Evolutionary conservation across 1,140 invertebrate genomes (phyloP).

Genomic region (Acromyrmex heyeri): DNA sequence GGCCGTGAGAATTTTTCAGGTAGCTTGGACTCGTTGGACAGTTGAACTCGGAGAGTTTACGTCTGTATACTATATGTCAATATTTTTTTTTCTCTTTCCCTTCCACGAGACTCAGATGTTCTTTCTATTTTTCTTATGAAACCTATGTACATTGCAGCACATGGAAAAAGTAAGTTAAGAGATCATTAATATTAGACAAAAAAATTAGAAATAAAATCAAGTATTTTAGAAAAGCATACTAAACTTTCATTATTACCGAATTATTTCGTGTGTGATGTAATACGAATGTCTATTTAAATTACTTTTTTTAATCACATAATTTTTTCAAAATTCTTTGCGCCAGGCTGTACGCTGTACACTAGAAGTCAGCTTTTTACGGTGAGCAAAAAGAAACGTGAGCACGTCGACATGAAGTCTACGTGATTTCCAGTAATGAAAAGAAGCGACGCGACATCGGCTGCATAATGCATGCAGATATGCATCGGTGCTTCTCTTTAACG

Average conservation of each 20-base stretch:
- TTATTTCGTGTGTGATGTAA: not conserved
- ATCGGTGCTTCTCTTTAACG: constrained; percentile 50
- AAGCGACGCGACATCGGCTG: constrained; percentile 24
- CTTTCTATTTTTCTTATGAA: not conserved
- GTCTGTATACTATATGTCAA: not conserved
- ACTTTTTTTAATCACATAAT: not conserved
- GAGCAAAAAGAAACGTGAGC: not conserved
- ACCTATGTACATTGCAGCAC: too few species aligned
- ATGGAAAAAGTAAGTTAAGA: not conserved
- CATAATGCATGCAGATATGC: constrained; percentile 55
- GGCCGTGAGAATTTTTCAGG: constrained; percentile 20
- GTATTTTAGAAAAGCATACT: not conserved
- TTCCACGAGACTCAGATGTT: not conserved
- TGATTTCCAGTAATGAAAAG: constrained; percentile 37
- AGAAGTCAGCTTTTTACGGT: not conserved
- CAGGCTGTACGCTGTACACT: too few species aligned
- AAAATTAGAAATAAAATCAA: not conserved
- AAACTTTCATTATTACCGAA: not conserved
- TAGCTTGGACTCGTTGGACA: not conserved
- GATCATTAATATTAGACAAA: not conserved
- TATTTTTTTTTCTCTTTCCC: not conserved
- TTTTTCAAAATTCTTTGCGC: not conserved
- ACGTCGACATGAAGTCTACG: not conserved
- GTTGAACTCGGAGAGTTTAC: not conserved
- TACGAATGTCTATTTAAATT: not conserved